Conservation (phyloP, 2,888 invertebrate genomes). For the Hirtodrosophila confusa region DNA sequence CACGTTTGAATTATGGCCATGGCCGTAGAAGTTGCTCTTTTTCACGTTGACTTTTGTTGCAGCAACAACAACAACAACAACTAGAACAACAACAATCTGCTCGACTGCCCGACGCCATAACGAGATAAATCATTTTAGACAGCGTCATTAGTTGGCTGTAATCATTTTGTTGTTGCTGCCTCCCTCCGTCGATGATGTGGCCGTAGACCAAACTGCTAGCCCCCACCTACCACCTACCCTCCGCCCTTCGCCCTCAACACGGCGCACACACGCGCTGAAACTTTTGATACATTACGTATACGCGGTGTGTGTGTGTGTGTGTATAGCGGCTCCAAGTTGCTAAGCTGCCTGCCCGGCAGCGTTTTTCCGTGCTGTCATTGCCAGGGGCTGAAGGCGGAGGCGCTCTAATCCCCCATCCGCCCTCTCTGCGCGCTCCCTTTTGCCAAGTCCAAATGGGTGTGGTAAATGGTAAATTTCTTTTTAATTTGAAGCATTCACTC, state of each 20-base stretch:
- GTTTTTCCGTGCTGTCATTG: conserved; percentile 50
- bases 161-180: conserved; percentile 65
- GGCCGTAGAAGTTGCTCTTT: conserved; percentile 54
- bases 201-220: conserved; percentile 1
- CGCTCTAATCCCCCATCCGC: conserved; percentile 36
- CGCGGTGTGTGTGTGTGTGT: conserved; percentile 20
- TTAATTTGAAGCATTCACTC: conserved; percentile 82
- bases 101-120: conserved; percentile 59
- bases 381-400: conserved; percentile 20
- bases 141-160: conserved; percentile 81
- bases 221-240: too few species aligned
- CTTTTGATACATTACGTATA: conserved; percentile 71
- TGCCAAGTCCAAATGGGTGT: conserved; percentile 47
- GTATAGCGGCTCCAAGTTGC: conserved; percentile 12
- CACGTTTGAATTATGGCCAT: conserved; percentile 74
- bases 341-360: conserved; percentile 28
- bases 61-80: conserved; percentile 28
- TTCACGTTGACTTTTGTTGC: conserved; percentile 73
- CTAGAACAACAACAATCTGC: conserved; percentile 18
- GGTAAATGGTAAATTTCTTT: conserved; percentile 82
- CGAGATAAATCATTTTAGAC: conserved; percentile 81
- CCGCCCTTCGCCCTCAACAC: not conserved
- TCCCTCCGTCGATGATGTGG: conserved; percentile 39
- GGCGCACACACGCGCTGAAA: conserved; percentile 26
- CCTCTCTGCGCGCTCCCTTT: conserved; percentile 4